Base-by-base conservation (phyloP, 2,888 invertebrate genomes). In the Scaptomyza cyrtandrae region DNA sequence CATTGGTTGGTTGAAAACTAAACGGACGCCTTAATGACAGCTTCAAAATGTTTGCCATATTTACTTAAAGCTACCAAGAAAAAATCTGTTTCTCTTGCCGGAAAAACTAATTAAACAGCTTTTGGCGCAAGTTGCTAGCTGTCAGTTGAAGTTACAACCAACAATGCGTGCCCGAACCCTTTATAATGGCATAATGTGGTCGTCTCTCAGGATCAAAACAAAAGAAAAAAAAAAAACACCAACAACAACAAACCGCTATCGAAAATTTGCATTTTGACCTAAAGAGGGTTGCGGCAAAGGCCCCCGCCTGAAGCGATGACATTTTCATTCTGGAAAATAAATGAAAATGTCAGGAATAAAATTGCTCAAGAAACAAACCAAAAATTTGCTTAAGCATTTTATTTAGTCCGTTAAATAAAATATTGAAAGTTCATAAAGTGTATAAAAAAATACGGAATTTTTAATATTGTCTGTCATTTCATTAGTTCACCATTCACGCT, bases 101-200 rank as follows among this genome's bases (percentile, higher is more conserved):
- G 61, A 67, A 81, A 85, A 81, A 85, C 82, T 78, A 85, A 81
- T 82, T 78, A 80, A 78, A 75, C 70, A 67, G 48, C 75, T 59
- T 55, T 61, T 60, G 77, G 50, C 68, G 65, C 63, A 63, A 71
- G 55, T 31, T 70, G 56, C 53, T 57, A 52, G 60, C 43, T 71
- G 65, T 41, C 64, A 61, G 49, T 45, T 61, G n/a, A 67, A 62
- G 37, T 69, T 54, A 64, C 45, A 63, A 11, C 46, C 61, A 78
- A 61, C 78, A 55, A 79, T 48, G 57, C 67, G 62, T 70, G 48
- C 13, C 45, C 57, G 59, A 66, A 66, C 69, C 83, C 80, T 79
- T 72, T 79, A 54, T 63, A 56, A 59, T 57, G 35, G 29, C 29
- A 33, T 45, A 19, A 29, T n/a, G 31, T n/a, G 19, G 52, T 9